phyloP scores from a whole-genome alignment of 2,888 invertebrate genomes.

The Elmis aenea region DNA sequence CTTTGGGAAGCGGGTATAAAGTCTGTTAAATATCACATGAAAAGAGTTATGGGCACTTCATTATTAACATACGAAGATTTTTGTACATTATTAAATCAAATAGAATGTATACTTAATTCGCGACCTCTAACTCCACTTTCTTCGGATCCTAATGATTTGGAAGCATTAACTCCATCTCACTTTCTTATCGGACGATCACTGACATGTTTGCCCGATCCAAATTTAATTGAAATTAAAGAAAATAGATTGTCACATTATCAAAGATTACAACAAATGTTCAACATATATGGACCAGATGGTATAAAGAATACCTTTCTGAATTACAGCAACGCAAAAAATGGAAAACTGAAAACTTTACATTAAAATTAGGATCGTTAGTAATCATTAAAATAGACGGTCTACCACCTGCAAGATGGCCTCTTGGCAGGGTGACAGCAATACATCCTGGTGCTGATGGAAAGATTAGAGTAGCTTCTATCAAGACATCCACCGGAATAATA shows the following conservation, averaged over 20 bases:
- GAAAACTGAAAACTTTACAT: constrained; percentile 10
- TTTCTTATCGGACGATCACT: constrained; percentile 31
- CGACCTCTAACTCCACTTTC: too few relatives aligned
- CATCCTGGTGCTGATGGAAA: constrained; percentile 30
- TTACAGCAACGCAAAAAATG: constrained; percentile 25
- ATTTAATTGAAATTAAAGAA: constrained; percentile 15
- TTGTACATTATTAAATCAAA: constrained; percentile 22
- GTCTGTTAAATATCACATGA: background rate
- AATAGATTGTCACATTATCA: constrained; percentile 25
- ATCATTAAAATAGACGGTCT: constrained; percentile 31
- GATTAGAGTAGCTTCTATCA: constrained; percentile 28
- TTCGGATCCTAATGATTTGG: constrained; percentile 22
- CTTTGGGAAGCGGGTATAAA: constrained; percentile 5
- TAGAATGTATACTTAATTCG: constrained; percentile 27
- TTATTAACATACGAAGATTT: constrained; percentile 14
- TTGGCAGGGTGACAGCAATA: constrained; percentile 25
- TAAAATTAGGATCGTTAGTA: constrained; percentile 29
- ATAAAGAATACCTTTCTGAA: constrained; percentile 25
- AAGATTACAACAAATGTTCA: constrained; percentile 20
- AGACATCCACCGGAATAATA: constrained; percentile 23
- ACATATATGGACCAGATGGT: constrained; percentile 25
- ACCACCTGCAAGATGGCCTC: constrained; percentile 30
- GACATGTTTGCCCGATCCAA: constrained; percentile 23
- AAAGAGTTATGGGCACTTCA: background rate
- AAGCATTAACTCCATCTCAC: constrained; percentile 31